Evolutionary conservation across 2,113 vertebrate genomes (phyloP).

Genomic region (Pseudorhombus dupliciocellatus): DNA sequence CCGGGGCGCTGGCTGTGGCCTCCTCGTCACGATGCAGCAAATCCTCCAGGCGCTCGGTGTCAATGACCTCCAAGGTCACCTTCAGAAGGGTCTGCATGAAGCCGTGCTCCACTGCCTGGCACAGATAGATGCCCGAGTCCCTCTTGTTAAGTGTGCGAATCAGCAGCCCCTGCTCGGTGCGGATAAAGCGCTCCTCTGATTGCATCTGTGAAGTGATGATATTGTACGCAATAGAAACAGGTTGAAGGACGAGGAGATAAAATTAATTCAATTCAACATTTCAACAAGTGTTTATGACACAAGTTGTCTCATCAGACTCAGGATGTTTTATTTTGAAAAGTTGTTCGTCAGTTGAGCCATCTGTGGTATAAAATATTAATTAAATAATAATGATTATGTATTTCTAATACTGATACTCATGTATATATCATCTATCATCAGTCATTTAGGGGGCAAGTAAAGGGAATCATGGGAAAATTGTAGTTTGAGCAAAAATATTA

Average conservation of each 20-base stretch:
- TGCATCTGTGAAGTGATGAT: slow-evolving; percentile 81
- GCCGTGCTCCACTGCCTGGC: slow-evolving; percentile 94
- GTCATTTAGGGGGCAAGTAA: background rate
- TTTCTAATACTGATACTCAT: slow-evolving; percentile 2
- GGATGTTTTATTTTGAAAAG: slow-evolving; percentile 1
- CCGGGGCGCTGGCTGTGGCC: slow-evolving; percentile 63
- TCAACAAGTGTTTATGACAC: slow-evolving; percentile 8
- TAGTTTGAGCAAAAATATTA: too few species aligned
- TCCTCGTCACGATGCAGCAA: slow-evolving; percentile 89
- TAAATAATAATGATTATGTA: background rate
- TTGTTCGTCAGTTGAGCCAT: background rate
- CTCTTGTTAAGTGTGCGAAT: slow-evolving; percentile 87
- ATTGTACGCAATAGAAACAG: background rate
- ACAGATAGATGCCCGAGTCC: slow-evolving; percentile 92
- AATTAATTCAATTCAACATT: background rate
- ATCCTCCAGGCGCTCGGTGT: slow-evolving; percentile 90
- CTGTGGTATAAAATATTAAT: background rate
- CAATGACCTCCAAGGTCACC: slow-evolving; percentile 94
- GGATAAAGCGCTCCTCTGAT: slow-evolving; percentile 87
- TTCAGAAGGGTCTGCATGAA: slow-evolving; percentile 95
- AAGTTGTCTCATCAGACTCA: background rate
- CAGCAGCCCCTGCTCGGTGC: slow-evolving; percentile 92
- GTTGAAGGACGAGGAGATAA: slow-evolving; percentile 6
- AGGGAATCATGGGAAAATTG: too few species aligned
- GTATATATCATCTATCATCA: background rate